Base-by-base conservation (phyloP, 2,888 invertebrate species). In the Alcis repandata region DNA sequence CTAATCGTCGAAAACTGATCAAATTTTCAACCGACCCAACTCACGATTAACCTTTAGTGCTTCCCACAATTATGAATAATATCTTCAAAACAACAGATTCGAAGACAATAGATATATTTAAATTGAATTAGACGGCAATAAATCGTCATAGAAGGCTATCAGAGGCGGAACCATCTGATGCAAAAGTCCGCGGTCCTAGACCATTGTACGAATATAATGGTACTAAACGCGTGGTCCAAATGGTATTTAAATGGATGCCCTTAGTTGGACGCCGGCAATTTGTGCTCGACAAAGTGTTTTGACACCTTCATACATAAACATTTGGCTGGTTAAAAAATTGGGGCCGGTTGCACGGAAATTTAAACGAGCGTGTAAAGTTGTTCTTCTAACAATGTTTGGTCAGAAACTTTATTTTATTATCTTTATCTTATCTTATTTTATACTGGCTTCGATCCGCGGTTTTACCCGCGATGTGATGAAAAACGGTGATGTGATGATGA, bases 141-240 rank as follows among this genome's bases (percentile, higher is more conserved):
- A 92, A 92, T 92, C 91, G 86, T 89, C 87, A 82, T 83, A 90
- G 85, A 92, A 92, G 92, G 92, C 92, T 93, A 93, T 93, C 92
- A 85, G 77, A 82, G 76, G 72, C 84, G 88, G 87, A 87, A 86
- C 85, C 80, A 91, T 92, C 92, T 85, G 88, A 91, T 91, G 83
- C 88, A 84, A 88, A 80, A 82, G 79, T 77, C 79, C 77, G 76
- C 69, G 78, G 74, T 78, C 71, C 74, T 74, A 69, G 83, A 75
- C 86, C 79, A 87, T 89, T 87, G 88, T 87, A 66, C 36, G 57
- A 67, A 27, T 58, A 71, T 71, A 70, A 69, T 69, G 68, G 69
- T 69, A 64, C 70, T 38, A 57, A n/a, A 54, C 48, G 40, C 52
- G 75, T 75, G 79, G 77, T 71, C 81, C 82, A 80, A 82, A 83